Base-by-base conservation (phyloP, 2,888 invertebrate species). In the Phortica magna region DNA sequence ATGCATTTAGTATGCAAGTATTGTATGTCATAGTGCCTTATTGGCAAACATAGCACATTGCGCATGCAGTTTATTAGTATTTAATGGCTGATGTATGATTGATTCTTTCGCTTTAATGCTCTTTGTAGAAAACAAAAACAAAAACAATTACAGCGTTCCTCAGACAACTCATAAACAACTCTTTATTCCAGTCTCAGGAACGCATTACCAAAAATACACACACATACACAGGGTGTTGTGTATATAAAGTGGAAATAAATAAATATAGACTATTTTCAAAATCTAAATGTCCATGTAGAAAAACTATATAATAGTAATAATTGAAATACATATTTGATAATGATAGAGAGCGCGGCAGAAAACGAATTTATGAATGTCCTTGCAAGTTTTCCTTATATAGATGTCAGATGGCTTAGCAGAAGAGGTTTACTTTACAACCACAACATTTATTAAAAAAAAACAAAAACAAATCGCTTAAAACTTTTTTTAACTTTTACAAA, bases 371-470 rank as follows among this genome's bases (percentile, higher is more conserved):
- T 31, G 31, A 31, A 31, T 31, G 31, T 31, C 31, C 31, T 31
- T 31, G 31, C 31, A 31, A 31, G 5, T 31, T 31, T 31, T 31
- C 31, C 31, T 31, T 31, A 31, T 31, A 31, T 31, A 31, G 31
- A 31, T 31, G 31, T 31, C 31, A 31, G 31, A 31, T 31, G 31
- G 31, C 31, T 31, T 31, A 31, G 31, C 31, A 55, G 17, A 55
- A 17, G 0, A 68, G 4, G 68, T 68, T 68, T 68, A 68, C 68
- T 68, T 68, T 68, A 68, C 68, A 43, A 43, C 68, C n/a, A 43
- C 68, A 68, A 68, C 42, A 55, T 17, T 55, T n/a, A 55, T n/a
- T 55, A 55, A 55, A 55, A 10, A 55, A 55, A 55, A 42, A 68
- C 42, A 68, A 68, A 22, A 68, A 17, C 6, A 42, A 68, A 43